Base-by-base conservation (phyloP, 1,140 invertebrate species). In the Drosophila nigromelanica region DNA sequence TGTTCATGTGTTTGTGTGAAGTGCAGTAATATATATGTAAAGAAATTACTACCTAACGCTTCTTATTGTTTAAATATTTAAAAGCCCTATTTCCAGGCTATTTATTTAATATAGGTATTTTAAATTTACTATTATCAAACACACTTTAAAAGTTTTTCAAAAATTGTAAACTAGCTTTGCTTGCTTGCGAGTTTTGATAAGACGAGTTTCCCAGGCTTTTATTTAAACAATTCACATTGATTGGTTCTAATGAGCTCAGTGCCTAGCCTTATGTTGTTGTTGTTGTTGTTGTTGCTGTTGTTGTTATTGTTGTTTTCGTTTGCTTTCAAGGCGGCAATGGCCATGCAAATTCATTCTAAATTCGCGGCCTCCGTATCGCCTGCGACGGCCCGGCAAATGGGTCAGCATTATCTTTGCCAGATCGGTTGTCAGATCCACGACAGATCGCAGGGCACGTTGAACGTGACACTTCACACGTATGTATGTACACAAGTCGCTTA, bases 361-460 rank as follows among this genome's bases (percentile, higher is more conserved):
- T 50, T 37, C 12, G 42, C 35, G 63, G 42, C 37, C 64, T 58
- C 27, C 15, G 47, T 14, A 39, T 4, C 14, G 18, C 21, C 39
- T 40, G n/a, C 12, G 5, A 4, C 2, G 68, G 79, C 63, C 79
- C 73, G 68, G 52, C 42, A 83, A 82, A 76, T 82, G 75, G 80
- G 80, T 82, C 80, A 83, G 39, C 56, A 40, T 48, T 12, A 50
- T 60, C 54, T 58, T 58, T 35, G 51, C 8, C 30, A 51, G 37
- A 59, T 51, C 55, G 18, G 10, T 3, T 24, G 21, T 24, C 21
- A n/a, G 21, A 2, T 2, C 3, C 21, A 24, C 21, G 21, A 24
- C 18, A 1, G 18, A 18, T 18, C 18, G 30, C 14, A 11, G 39
- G 10, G 55, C 33, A 51, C 50, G 76, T 64, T 54, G 45, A 30